These are phyloP conservation scores for Chiridota heheva DNA, from an alignment of 35 echinoderm and acorn worm genomes.

Conservation along the genomic window DNA sequence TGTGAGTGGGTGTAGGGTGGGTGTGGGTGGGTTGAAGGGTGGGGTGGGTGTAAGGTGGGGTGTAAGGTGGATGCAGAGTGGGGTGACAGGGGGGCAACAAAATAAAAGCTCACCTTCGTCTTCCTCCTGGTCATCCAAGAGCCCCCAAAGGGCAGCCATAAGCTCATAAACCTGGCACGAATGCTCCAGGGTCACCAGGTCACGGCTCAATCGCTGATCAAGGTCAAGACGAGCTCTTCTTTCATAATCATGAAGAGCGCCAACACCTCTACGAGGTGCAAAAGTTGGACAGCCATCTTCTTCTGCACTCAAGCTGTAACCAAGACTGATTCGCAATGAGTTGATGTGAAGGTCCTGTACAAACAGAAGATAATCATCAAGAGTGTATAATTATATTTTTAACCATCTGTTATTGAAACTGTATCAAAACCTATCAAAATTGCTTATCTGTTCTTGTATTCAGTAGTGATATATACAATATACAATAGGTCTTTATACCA, in stretches of 20 bases:
- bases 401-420: too few relatives aligned
- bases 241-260: conserved; percentile 77
- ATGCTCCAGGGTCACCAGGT: conserved; percentile 64
- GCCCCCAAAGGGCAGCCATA: conserved; percentile 86
- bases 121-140: conserved; percentile 38
- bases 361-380: conserved; percentile 3
- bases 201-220: conserved; percentile 47
- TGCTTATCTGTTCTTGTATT: too few relatives aligned
- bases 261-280: conserved; percentile 64
- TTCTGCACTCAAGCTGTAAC: conserved; percentile 72
- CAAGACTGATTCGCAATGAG: conserved; percentile 63
- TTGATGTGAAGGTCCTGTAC: conserved; percentile 64
- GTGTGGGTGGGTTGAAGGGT: too few relatives aligned
- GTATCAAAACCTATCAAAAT: too few relatives aligned
- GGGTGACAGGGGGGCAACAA: too few relatives aligned
- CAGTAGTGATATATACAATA: too few relatives aligned
- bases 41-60: too few relatives aligned
- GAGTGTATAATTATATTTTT: too few relatives aligned
- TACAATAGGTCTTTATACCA: too few relatives aligned
- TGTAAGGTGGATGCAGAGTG: too few relatives aligned
- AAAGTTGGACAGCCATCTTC: conserved; percentile 73
- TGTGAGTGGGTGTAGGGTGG: too few relatives aligned
- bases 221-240: conserved; percentile 55
- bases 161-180: conserved; percentile 67
- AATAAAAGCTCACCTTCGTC: conserved; percentile 73